Evolutionary conservation across 1,140 invertebrate species (phyloP).

Genomic region (Heliothis subflexa): DNA sequence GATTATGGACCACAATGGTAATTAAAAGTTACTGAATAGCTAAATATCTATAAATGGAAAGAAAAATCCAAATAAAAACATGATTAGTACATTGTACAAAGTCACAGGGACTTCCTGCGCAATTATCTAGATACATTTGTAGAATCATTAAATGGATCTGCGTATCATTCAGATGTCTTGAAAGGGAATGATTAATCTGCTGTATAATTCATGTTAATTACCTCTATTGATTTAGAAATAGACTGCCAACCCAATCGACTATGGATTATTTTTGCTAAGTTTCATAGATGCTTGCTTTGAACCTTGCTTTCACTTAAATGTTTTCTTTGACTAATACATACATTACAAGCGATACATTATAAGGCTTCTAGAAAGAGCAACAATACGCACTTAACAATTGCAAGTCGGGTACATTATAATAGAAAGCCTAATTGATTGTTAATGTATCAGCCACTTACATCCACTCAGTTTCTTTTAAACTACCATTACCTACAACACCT

Average conservation of each 20-base stretch:
- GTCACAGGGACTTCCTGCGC: conserved; percentile 5
- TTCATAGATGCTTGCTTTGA: no score
- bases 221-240: neutral
- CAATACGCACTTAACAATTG: conserved; percentile 17
- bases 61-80: conserved; percentile 14
- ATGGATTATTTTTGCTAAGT: neutral
- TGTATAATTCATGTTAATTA: conserved; percentile 17
- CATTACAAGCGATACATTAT: neutral
- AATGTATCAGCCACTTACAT: neutral
- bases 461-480: neutral
- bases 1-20: neutral
- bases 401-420: conserved; percentile 1
- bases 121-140: conserved; percentile 33
- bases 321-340: neutral
- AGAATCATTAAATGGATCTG: conserved; percentile 33
- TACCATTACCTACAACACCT: neutral
- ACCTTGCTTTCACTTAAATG: neutral
- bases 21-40: neutral
- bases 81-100: conserved; percentile 21
- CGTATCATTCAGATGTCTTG: conserved; percentile 27
- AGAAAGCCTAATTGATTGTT: neutral
- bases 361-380: neutral
- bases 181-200: conserved; percentile 20
- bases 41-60: no score
- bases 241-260: neutral